Percentiles rank a stretch among this genome's conserved stretches.
Evolutionary conservation across 2,113 vertebrate genomes (phyloP).

Genomic region (Leucopsar rothschildi): DNA sequence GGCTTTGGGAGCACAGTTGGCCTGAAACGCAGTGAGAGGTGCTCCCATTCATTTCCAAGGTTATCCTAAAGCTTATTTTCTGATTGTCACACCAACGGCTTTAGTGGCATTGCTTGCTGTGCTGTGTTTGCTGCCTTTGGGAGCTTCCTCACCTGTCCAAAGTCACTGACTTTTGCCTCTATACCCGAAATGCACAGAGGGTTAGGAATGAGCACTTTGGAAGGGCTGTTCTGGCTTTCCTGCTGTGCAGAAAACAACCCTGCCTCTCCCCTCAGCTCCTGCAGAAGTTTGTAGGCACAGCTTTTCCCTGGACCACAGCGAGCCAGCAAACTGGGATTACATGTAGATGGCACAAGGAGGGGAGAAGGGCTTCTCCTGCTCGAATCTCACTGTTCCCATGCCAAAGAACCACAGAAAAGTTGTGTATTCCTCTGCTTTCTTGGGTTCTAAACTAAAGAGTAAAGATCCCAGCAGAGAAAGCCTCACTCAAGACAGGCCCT

Average conservation of each 20-base stretch:
- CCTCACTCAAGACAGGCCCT: not conserved
- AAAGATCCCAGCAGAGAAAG: not conserved
- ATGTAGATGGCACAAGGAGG: not conserved
- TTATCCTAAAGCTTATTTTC: not conserved
- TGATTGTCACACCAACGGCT: not conserved
- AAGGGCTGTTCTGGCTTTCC: not conserved
- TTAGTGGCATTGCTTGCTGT: not conserved
- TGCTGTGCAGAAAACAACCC: not conserved
- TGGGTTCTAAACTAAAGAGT: not conserved
- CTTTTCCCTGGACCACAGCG: not conserved
- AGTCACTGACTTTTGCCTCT: not conserved
- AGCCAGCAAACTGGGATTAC: not conserved
- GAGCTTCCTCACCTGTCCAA: not conserved
- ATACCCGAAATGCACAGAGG: not conserved
- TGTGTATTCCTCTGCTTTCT: not conserved
- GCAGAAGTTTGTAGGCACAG: not conserved
- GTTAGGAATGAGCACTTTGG: not conserved
- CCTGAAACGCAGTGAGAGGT: not conserved
- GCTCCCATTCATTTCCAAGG: not conserved
- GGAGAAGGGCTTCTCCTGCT: not conserved
- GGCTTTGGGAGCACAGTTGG: not conserved
- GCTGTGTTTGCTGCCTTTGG: not conserved
- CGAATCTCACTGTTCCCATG: not conserved
- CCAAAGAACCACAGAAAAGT: not conserved
- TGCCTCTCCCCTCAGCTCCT: not conserved